These are phyloP conservation scores for Amyelois transitella DNA, from an alignment of 1,140 invertebrate species.

Conservation along the genomic window DNA sequence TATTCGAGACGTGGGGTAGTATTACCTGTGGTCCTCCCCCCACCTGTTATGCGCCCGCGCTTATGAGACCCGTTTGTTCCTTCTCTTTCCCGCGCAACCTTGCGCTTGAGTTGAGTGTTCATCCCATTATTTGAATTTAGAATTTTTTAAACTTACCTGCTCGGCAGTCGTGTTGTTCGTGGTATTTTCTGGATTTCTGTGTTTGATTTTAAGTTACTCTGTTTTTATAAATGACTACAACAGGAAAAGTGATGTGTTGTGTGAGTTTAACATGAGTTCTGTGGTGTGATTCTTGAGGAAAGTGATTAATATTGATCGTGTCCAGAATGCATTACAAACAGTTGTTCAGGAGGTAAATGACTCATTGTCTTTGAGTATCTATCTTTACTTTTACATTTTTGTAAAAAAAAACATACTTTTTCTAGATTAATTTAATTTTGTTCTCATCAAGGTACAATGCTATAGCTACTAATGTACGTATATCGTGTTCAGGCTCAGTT, in stretches of 20 bases:
- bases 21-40: conserved; percentile 26
- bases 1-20: conserved; percentile 14
- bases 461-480: conserved; percentile 2
- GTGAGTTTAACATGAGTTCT: conserved; percentile 19
- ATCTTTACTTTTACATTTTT: too few species aligned
- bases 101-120: conserved; percentile 20
- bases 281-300: conserved; percentile 30
- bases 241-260: conserved; percentile 14
- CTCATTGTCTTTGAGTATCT: too few species aligned
- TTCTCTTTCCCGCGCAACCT: conserved; percentile 38
- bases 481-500: conserved; percentile 1
- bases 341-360: conserved; percentile 57
- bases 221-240: conserved; percentile 6
- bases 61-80: conserved; percentile 21
- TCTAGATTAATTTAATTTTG: conserved; percentile 3
- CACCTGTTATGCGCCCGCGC: conserved; percentile 28
- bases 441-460: neutral
- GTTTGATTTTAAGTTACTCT: conserved; percentile 23
- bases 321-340: conserved; percentile 62
- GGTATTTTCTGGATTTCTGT: conserved; percentile 4
- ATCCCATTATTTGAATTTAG: conserved; percentile 28
- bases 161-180: conserved; percentile 29
- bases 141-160: conserved; percentile 45
- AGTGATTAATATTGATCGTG: conserved; percentile 24
- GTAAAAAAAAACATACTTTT: too few species aligned